phyloP scores from a whole-genome alignment of 53 echinoderm and acorn worm species.

The Actinopyga echinites region DNA sequence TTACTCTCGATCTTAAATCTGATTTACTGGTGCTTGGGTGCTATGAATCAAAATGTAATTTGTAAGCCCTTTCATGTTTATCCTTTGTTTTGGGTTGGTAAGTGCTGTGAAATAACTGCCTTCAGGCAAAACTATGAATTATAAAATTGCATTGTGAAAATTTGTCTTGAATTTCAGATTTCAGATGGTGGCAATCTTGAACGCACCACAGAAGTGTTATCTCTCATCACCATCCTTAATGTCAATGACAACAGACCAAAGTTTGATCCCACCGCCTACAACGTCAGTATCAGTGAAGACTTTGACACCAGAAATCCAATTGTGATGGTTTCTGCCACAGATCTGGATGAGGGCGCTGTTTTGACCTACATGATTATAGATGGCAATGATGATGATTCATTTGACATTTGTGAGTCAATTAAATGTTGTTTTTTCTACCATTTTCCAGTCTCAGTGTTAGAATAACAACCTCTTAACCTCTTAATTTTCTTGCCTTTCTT shows the following conservation, averaged over 20 bases:
- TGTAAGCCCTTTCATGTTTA: too few relatives aligned
- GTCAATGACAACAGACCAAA: constrained; percentile 81
- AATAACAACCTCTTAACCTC: too few relatives aligned
- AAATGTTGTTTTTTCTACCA: too few relatives aligned
- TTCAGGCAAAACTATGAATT: too few relatives aligned
- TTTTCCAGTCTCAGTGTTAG: too few relatives aligned
- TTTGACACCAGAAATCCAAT: constrained; percentile 55
- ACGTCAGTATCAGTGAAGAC: constrained; percentile 53
- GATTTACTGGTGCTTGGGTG: too few relatives aligned
- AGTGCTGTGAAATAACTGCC: too few relatives aligned
- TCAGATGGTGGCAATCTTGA: constrained; percentile 85
- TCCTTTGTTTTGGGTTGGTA: too few relatives aligned
- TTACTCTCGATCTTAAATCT: too few relatives aligned
- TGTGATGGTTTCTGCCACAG: constrained; percentile 58
- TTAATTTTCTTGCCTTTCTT: too few relatives aligned
- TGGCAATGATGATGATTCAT: constrained; percentile 68
- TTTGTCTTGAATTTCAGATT: constrained; percentile 46
- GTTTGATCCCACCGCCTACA: constrained; percentile 56
- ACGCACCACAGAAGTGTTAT: constrained; percentile 57
- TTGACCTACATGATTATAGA: constrained; percentile 70
- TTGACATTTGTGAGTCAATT: constrained; percentile 27
- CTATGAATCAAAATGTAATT: too few relatives aligned
- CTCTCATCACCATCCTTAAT: constrained; percentile 70
- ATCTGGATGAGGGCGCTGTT: constrained; percentile 59
- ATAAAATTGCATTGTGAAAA: too few relatives aligned